Base-by-base conservation (phyloP, 1,140 invertebrate genomes). In the Drosophila arizonae region DNA sequence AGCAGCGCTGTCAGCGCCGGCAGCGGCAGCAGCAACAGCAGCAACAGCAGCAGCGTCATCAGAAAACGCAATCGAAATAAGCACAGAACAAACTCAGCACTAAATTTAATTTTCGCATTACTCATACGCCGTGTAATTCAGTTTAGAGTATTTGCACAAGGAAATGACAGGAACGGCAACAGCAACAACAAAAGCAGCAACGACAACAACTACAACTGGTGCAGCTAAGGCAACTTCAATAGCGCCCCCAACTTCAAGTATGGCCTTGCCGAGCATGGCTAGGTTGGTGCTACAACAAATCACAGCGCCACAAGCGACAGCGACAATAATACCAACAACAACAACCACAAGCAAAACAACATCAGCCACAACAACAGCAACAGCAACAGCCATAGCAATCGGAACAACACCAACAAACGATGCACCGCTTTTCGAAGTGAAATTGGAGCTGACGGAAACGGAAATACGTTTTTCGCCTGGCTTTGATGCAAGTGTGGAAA, bases 141-240 rank as follows among this genome's bases (percentile, higher is more conserved):
- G 90, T 88, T 88, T 91, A 81, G 82, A 79, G 86, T 91, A 91
- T 91, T 91, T 91, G 81, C 81, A 91, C 86, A 91, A 91, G 85
- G 90, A 91, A 91, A 91, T 91, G 90, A 87, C 82, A 79, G 77
- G 69, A 54, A 72, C 78, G 39, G 52, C 82, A 63, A 55, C 56
- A 13, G 21, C 55, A 51, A 28, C 24, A 68, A 41, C 58, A 46
- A 58, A 48, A 63, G 26, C 68, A 60, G 30, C 62, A 46, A 58
- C 54, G 60, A 26, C 68, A 60, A 36, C 62, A 46, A 21, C 66
- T 48, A 11, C 48, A 11, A 10, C 64, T 45, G 10, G 43, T 3
- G 43, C 41, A 39, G 60, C 64, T 51, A 24, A 48, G 5, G 54
- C 9, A 55, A 48, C 58, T 72, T 30, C 58, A 58, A 21, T 52